Evolutionary conservation across 1,140 invertebrate species (phyloP).

Genomic region (Oryctes rhinoceros): DNA sequence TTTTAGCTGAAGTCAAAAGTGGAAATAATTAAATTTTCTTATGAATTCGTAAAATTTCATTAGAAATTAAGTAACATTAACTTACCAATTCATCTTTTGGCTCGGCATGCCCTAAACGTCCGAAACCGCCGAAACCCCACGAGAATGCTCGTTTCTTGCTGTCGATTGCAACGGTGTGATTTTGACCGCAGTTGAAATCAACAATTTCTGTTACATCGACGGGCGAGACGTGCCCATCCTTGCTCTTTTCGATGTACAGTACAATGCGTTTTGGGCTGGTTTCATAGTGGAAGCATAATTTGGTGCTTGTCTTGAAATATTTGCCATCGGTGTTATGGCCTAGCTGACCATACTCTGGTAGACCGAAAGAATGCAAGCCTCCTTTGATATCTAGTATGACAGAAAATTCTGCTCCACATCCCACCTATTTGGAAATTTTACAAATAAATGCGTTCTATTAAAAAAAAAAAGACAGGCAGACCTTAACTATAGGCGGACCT

Average conservation of each 20-base stretch:
- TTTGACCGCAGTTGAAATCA: constrained; percentile 89
- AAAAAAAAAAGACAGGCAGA: constrained; percentile 46
- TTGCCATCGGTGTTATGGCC: constrained; percentile 94
- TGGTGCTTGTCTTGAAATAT: constrained; percentile 89
- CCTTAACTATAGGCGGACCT: constrained; percentile 60
- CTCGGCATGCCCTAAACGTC: constrained; percentile 89
- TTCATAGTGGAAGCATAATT: constrained; percentile 86
- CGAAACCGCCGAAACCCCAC: constrained; percentile 95
- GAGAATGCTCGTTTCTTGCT: constrained; percentile 87
- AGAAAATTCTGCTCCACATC: constrained; percentile 92
- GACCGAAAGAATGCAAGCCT: constrained; percentile 87
- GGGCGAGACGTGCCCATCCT: constrained; percentile 85
- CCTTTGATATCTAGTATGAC: constrained; percentile 91
- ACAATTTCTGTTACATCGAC: constrained; percentile 88
- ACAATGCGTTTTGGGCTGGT: constrained; percentile 84
- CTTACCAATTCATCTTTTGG: constrained; percentile 82
- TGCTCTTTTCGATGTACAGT: constrained; percentile 87
- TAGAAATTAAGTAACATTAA: not conserved
- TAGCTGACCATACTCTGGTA: constrained; percentile 91
- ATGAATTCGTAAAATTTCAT: too few relatives aligned
- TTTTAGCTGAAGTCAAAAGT: too few relatives aligned
- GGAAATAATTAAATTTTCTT: too few relatives aligned
- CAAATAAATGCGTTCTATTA: too few relatives aligned
- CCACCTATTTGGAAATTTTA: constrained; percentile 67
- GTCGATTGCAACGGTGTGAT: constrained; percentile 91